These are phyloP conservation scores for Otolemur crassicaudatus DNA, from an alignment of 2,797 vertebrate genomes.

Conservation along the genomic window DNA sequence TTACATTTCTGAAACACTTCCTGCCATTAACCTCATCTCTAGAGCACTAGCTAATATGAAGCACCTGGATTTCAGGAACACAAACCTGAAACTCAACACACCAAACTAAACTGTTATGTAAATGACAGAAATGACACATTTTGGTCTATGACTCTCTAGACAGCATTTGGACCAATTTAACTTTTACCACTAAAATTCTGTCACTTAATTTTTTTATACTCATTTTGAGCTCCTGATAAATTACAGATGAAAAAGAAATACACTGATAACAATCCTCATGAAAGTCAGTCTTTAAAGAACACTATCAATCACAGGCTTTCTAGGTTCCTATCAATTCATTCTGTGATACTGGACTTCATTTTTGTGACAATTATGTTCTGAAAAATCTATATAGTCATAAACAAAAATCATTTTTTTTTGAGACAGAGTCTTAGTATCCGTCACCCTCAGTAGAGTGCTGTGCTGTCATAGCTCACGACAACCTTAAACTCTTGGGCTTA, in stretches of 20 bases:
- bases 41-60: constrained; percentile 62
- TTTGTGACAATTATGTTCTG: background rate
- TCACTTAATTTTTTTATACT: background rate
- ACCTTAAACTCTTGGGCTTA: no score
- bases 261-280: background rate
- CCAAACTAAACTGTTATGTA: constrained; percentile 78
- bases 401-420: background rate
- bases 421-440: no score
- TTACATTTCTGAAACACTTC: constrained; percentile 68
- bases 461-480: no score
- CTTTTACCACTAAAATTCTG: constrained; percentile 64
- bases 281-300: background rate
- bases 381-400: constrained; percentile 48
- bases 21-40: constrained; percentile 71
- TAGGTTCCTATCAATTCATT: constrained; percentile 13
- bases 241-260: constrained; percentile 15
- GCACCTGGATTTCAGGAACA: constrained; percentile 79
- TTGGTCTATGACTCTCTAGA: constrained; percentile 23
- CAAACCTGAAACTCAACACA: constrained; percentile 72
- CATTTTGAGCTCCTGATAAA: constrained; percentile 23
- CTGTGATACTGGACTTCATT: background rate
- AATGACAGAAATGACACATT: constrained; percentile 75
- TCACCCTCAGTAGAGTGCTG: no score
- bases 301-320: background rate
- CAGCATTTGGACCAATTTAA: constrained; percentile 59